These are phyloP conservation scores for Cricetomys ansorgei DNA, from an alignment of 2,113 vertebrate species.

Conservation along the genomic window DNA sequence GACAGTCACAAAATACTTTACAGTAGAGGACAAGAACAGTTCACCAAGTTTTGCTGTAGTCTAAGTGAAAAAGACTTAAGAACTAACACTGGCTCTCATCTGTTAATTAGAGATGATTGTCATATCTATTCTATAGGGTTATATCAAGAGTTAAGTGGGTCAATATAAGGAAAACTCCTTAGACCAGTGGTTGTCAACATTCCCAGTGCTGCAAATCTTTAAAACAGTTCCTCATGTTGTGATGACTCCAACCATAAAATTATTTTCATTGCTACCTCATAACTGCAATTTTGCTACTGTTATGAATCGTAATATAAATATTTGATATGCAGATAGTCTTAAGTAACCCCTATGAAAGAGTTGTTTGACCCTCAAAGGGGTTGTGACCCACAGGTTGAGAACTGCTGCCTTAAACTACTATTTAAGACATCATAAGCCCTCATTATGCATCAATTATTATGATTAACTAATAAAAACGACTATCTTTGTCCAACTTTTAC, in stretches of 20 bases:
- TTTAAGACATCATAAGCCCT: neutral
- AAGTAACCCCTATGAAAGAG: too few relatives aligned
- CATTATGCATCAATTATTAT: neutral
- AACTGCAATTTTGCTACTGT: too few relatives aligned
- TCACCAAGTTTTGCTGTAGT: constrained; percentile 31
- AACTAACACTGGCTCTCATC: constrained; percentile 24
- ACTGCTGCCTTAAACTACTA: too few relatives aligned
- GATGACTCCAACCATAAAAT: too few relatives aligned
- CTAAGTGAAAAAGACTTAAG: constrained; percentile 43
- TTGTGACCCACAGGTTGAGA: too few relatives aligned
- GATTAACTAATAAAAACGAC: constrained; percentile 28
- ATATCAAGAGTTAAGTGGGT: neutral
- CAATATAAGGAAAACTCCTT: neutral
- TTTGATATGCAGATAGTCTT: too few relatives aligned
- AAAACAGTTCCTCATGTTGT: too few relatives aligned
- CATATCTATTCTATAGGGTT: constrained; percentile 25
- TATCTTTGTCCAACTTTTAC: constrained; percentile 12
- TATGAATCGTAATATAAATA: too few relatives aligned
- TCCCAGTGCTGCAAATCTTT: too few relatives aligned
- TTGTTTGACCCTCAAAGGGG: too few relatives aligned
- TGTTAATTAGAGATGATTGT: constrained; percentile 34
- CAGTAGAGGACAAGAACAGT: neutral
- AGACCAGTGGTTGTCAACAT: too few relatives aligned
- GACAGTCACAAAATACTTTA: constrained; percentile 35
- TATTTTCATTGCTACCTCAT: too few relatives aligned